Evolutionary conservation across 2,888 invertebrate genomes (phyloP).

Genomic region (Acleris holmiana): DNA sequence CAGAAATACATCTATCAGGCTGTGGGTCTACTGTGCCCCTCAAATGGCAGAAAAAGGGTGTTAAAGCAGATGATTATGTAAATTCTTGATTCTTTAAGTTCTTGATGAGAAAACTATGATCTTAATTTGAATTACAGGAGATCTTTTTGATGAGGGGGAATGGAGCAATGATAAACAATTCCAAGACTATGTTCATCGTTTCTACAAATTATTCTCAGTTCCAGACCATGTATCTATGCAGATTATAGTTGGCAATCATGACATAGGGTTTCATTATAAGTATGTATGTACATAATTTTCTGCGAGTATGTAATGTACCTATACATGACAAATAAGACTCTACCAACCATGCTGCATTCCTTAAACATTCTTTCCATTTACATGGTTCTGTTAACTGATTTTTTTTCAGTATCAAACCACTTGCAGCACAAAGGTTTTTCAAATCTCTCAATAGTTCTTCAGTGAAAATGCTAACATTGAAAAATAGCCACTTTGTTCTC

Average conservation of each 20-base stretch:
- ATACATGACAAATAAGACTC: too few species aligned
- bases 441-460: conserved; percentile 89
- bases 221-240: conserved; percentile 87
- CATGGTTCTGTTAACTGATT: too few species aligned
- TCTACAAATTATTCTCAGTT: conserved; percentile 90
- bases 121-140: conserved; percentile 86
- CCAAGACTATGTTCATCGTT: conserved; percentile 90
- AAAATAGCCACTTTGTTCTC: conserved; percentile 93
- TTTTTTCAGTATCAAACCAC: conserved; percentile 75
- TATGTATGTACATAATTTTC: conserved; percentile 81
- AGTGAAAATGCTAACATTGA: conserved; percentile 88
- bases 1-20: too few species aligned
- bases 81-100: too few species aligned
- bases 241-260: conserved; percentile 97
- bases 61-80: too few species aligned
- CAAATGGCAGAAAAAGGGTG: too few species aligned
- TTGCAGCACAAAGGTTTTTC: conserved; percentile 88
- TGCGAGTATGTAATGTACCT: not conserved
- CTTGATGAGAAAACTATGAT: not conserved
- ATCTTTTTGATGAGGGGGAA: conserved; percentile 97
- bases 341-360: too few species aligned
- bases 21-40: too few species aligned
- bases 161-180: conserved; percentile 92
- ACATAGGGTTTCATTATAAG: conserved; percentile 98
- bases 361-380: too few species aligned